phyloP scores from a whole-genome alignment of 2,888 invertebrate species.

The Leptinotarsa rubiginosa region DNA sequence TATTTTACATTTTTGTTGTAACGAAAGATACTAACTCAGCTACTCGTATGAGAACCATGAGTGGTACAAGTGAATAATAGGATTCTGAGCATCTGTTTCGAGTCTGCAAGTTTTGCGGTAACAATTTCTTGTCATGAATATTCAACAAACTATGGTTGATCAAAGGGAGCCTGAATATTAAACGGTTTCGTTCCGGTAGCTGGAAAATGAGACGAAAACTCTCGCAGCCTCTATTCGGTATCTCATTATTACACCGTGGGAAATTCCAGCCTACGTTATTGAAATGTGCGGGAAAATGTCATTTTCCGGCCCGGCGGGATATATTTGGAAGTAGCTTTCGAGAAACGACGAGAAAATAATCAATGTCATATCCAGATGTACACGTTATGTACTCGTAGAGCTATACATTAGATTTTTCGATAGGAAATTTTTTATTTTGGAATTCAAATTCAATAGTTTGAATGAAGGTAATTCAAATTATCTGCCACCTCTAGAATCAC shows the following conservation, averaged over 20 bases:
- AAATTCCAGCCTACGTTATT: neutral
- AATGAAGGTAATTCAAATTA: too few species aligned
- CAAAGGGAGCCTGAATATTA: constrained; percentile 6
- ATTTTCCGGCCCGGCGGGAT: neutral
- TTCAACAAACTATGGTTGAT: constrained; percentile 10
- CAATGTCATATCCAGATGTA: neutral
- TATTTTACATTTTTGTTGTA: neutral
- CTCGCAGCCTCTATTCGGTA: neutral
- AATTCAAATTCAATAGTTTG: too few species aligned
- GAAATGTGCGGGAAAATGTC: neutral
- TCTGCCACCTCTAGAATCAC: too few species aligned
- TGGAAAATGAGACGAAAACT: constrained; percentile 2
- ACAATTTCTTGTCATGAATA: constrained; percentile 14
- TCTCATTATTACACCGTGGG: neutral
- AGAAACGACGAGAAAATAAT: neutral
- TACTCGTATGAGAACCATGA: neutral
- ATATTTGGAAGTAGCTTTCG: neutral
- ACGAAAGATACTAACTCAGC: neutral
- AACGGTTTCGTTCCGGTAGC: neutral
- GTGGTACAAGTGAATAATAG: neutral
- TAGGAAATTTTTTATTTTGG: too few species aligned
- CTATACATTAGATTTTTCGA: too few species aligned
- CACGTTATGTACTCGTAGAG: too few species aligned
- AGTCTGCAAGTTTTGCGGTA: neutral
- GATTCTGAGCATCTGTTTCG: neutral